Evolutionary conservation across 2,797 vertebrate genomes (phyloP), one percentile per base, ranked within the genome.

Genomic region (Alcedo atthis): DNA sequence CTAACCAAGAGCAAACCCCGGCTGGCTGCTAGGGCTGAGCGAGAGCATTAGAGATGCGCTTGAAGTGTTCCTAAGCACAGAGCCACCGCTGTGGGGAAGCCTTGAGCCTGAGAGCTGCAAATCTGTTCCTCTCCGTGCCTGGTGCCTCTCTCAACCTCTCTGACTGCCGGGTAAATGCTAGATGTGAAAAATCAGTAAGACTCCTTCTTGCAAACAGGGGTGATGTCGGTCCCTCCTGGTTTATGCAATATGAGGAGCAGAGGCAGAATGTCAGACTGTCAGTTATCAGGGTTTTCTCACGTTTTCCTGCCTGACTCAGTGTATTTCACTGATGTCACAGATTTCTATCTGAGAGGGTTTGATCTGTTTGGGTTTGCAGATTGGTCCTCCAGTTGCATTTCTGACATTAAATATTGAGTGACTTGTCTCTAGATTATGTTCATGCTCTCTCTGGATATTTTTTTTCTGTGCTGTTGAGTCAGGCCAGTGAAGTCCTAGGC

Each of bases 31-130:
- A 5, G 6, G 25, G 33, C 80, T 59, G 89, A 51, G 25, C 7
- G 61, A 62, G 37, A 88, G 76, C 73, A 20, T 70, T 58, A 70
- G 75, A 58, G 78, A 79, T 68, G 78, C 62, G 2, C 67, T 53
- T 20, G 33, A 54, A 91, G 69, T 6, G 30, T 58, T 80, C 71
- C 4, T 11, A 53, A 90, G 73, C 86, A 13, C 25, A 1, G 93
- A 92, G 81, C 81, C 67, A n/a, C 91, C 70, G 21, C 93, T 92
- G 84, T 48, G 91, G 91, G 89, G 86, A 92, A 83, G 88, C 82
- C 88, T 84, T 61, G 91, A 93, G 93, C 91, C 89, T 71, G 81
- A 57, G 91, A 81, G 89, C 91, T 81, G 79, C 75, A 45, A 46
- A 24, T 46, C 79, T 81, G 70, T 43, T 85, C 2, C 2, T 19